Base-by-base conservation (phyloP, 2,113 vertebrate species). In the Lepus timidus region DNA sequence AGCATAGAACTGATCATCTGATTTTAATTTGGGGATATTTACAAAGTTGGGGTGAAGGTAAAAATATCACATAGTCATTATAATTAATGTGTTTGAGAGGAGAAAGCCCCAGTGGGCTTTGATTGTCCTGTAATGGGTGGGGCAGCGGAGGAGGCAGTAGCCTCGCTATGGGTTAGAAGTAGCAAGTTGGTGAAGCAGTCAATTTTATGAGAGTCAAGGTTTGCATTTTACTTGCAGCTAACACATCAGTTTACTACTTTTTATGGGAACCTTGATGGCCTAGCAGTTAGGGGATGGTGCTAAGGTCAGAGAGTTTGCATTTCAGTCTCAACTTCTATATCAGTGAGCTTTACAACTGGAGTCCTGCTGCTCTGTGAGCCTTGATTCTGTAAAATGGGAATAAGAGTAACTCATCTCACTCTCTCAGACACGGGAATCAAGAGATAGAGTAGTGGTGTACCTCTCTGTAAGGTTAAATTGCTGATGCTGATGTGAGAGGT, bases 371-470 rank as follows among this genome's bases (percentile, higher is more conserved):
- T 68, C 39, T 44, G 79, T 67, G 49, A 89, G 20, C 61, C 70
- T 81, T 39, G 7, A 79, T 85, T 93, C 81, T 83, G 6, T 39
- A 58, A 88, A 93, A 75, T 75, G 16, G 64, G 39, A 92, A 4
- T 64, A 76, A 90, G 68, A 87, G 49, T 17, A 33, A 31, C 14
- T 90, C n/a, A 20, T 73, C 23, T 67, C 39, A 16, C 25, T 81
- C 9, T 17, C 11, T 95, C 65, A 83, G 29, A 90, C 62, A 79
- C 2, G 79, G 23, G 58, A 94, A 67, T 87, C 22, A 65, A 49
- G 51, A 94, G 83, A 84, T 10, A 8, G 61, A 49, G 65, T 17
- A 73, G 22, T 70, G 73, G 33, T 17, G 33, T 62, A 44, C 44
- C 44, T 44, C 44, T 83, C 29, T 52, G 58, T 82, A 16, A 25